Evolutionary conservation across 2,113 vertebrate genomes (phyloP).

Genomic region (Taxidea taxus): DNA sequence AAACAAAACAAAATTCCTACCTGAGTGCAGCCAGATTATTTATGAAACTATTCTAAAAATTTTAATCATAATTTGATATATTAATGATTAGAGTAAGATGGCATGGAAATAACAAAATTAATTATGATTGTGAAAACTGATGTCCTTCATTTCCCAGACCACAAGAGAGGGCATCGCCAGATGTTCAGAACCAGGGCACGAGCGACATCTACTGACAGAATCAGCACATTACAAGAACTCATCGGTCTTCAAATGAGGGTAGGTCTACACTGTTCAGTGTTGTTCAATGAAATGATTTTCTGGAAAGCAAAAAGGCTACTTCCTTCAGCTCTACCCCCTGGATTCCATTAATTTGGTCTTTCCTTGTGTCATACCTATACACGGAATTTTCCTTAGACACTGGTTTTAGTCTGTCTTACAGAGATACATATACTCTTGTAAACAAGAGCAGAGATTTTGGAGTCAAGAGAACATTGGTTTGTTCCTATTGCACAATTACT

Average conservation of each 20-base stretch:
- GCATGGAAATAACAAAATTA: not conserved
- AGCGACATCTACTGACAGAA: constrained; percentile 48
- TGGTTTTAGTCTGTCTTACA: not conserved
- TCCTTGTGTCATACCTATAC: not conserved
- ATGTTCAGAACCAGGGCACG: not conserved
- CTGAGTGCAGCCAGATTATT: not conserved
- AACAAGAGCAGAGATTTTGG: not conserved
- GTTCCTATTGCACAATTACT: not conserved
- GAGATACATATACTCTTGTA: not conserved
- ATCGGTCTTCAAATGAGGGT: not conserved
- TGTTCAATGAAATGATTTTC: not conserved
- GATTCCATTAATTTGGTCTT: not conserved
- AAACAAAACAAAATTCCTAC: not conserved
- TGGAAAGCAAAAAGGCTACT: not conserved
- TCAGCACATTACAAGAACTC: not conserved
- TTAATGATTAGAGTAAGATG: not conserved
- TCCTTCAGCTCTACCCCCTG: not conserved
- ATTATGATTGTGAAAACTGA: not conserved
- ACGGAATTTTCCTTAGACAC: not conserved
- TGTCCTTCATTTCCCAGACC: not conserved
- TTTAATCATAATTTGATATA: not conserved
- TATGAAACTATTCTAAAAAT: not conserved
- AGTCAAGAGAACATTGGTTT: not conserved
- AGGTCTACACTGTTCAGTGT: not conserved
- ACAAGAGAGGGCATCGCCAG: not conserved